Base-by-base conservation (phyloP, 2,113 vertebrate species). In the Amia ocellicauda region DNA sequence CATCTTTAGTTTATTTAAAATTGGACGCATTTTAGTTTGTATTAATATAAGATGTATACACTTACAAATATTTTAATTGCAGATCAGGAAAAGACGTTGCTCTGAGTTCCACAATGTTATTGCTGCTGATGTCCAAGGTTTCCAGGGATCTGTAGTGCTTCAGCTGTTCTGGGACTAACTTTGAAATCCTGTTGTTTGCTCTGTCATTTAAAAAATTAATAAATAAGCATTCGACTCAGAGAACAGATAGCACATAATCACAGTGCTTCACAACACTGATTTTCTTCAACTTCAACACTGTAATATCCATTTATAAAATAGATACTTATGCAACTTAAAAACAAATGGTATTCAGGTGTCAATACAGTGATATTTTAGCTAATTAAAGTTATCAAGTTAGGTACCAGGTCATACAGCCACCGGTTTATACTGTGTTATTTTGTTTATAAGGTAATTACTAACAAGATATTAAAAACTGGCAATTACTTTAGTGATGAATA, bases 391-490 rank as follows among this genome's bases (percentile, higher is more conserved):
- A 43, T 2, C 11, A 54, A 71, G 80, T 74, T 68, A 87, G 80
- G 78, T 83, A 83, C 83, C 79, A 78, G 78, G 71, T 83, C 80
- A 83, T 20, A 87, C 83, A 89, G 74, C 66, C 79, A 77, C 70
- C 72, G 75, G 31, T 79, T 89, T 87, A 84, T 77, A 75, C 82
- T 53, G 76, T 84, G 88, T 93, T 88, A 87, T 78, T 93, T 93
- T 92, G 90, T 94, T 95, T 94, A 94, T 88, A 93, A 93, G 89
- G 90, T 91, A 91, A 96, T 98, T 94, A 94, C 91, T 86, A 91
- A 92, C 91, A 93, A 92, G 90, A 89, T 91, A 93, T 93, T 96
- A 91, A 93, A 80, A 93, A 86, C 91, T 91, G 91, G 86, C 93
- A 95, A 95, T 98, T 94, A 95, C 87, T 88, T 79, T 83, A 89